These are phyloP conservation scores for Balaeniceps rex DNA, from an alignment of 2,113 vertebrate genomes.

Conservation along the genomic window DNA sequence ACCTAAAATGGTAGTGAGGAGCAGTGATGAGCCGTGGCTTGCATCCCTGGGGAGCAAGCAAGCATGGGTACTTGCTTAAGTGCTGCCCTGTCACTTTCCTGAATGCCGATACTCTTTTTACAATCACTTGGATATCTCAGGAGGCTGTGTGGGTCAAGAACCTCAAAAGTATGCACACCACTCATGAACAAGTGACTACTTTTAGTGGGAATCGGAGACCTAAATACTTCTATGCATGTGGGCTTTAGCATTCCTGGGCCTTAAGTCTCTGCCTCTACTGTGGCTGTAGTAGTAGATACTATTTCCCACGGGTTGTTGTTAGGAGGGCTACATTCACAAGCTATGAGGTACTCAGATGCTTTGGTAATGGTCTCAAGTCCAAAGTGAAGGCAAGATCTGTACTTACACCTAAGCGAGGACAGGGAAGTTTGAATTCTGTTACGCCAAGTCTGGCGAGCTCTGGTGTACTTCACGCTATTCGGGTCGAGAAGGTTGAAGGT, in stretches of 20 bases:
- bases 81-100: background rate
- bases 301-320: background rate
- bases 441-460: background rate
- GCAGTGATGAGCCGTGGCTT: background rate
- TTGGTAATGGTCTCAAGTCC: background rate
- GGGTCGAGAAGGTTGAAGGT: background rate
- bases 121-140: background rate
- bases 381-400: background rate
- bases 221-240: background rate
- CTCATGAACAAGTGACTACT: background rate
- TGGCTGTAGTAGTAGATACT: background rate
- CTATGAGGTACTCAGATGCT: background rate
- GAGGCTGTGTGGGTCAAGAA: background rate
- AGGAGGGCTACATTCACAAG: background rate
- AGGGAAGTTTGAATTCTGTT: background rate
- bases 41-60: background rate
- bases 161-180: background rate
- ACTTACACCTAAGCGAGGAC: background rate
- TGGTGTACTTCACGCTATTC: background rate
- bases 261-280: background rate
- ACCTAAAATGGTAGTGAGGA: conserved; percentile 29
- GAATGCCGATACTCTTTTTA: background rate
- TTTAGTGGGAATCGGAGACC: background rate
- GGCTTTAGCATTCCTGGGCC: background rate
- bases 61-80: background rate